A percentile compares a stretch with the other conserved stretches of the same genome.
These are phyloP conservation scores for Pseudorhombus dupliciocellatus DNA, from an alignment of 2,113 vertebrate genomes.

Conservation along the genomic window DNA sequence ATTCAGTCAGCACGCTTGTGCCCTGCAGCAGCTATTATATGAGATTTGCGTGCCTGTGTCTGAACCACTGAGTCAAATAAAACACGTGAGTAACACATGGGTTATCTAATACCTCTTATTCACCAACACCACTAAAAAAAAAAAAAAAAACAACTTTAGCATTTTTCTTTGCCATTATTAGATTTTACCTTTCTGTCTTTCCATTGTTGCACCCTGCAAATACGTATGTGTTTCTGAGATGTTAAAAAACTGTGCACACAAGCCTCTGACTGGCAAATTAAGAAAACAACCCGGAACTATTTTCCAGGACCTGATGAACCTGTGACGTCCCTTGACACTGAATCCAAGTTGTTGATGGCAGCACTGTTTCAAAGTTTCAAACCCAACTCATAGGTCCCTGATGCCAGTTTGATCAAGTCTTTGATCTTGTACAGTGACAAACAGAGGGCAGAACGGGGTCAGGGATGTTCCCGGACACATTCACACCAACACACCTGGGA, in stretches of 20 bases:
- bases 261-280: background rate
- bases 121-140: too few species aligned
- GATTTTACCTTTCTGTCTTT: background rate
- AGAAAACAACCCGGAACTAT: too few species aligned
- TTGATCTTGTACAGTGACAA: constrained; percentile 3
- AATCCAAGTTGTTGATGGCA: background rate
- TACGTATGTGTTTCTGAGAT: background rate
- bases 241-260: background rate
- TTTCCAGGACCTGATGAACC: too few species aligned
- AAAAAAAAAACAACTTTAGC: too few species aligned
- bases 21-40: background rate
- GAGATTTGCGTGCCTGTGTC: background rate
- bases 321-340: background rate
- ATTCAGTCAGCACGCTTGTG: background rate
- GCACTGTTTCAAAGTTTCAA: background rate
- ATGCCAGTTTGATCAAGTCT: background rate
- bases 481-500: constrained; percentile 38
- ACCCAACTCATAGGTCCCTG: constrained; percentile 1
- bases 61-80: background rate
- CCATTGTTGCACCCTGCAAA: background rate
- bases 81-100: constrained; percentile 12
- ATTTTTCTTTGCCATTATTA: too few species aligned
- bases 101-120: too few species aligned
- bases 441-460: constrained; percentile 23
- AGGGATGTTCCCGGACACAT: constrained; percentile 18